A percentile compares a stretch with the other conserved stretches of the same genome.
These are phyloP conservation scores for Phalacrocorax brasilianus DNA, from an alignment of 2,113 vertebrate genomes.

Conservation along the genomic window DNA sequence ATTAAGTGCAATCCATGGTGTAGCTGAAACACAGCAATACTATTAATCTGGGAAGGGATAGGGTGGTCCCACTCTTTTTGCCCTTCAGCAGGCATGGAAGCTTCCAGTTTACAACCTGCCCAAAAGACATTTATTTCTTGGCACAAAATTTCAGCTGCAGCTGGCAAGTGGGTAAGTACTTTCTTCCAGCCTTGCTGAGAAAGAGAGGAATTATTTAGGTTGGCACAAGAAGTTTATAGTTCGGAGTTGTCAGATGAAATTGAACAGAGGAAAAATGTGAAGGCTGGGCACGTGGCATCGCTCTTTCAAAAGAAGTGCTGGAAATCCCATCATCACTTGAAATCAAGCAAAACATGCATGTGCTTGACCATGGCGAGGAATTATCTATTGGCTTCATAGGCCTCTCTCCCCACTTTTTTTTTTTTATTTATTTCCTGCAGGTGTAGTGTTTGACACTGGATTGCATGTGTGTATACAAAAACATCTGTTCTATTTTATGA, in stretches of 20 bases:
- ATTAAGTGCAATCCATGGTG: background rate
- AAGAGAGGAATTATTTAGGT: constrained; percentile 52
- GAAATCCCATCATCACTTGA: background rate
- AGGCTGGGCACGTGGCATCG: background rate
- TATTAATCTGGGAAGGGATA: background rate
- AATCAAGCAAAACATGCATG: background rate
- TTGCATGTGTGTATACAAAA: background rate
- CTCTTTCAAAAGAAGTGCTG: background rate
- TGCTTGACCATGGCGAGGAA: background rate
- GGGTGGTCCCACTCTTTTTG: background rate
- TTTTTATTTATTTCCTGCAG: background rate
- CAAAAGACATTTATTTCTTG: constrained; percentile 56
- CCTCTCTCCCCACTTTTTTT: background rate
- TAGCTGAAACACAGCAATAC: background rate
- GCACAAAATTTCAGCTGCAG: constrained; percentile 34
- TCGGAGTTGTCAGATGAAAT: constrained; percentile 32
- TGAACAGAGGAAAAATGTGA: background rate
- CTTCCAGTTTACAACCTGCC: constrained; percentile 46
- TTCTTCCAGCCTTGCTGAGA: constrained; percentile 3
- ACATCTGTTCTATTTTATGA: constrained; percentile 31
- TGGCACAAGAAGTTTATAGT: constrained; percentile 50
- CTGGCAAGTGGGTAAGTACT: constrained; percentile 41
- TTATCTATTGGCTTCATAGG: background rate
- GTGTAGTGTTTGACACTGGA: background rate
- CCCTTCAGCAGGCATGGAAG: background rate